These are phyloP conservation scores for Petrolisthes cinctipes DNA, from an alignment of 2,888 invertebrate genomes.

Conservation along the genomic window DNA sequence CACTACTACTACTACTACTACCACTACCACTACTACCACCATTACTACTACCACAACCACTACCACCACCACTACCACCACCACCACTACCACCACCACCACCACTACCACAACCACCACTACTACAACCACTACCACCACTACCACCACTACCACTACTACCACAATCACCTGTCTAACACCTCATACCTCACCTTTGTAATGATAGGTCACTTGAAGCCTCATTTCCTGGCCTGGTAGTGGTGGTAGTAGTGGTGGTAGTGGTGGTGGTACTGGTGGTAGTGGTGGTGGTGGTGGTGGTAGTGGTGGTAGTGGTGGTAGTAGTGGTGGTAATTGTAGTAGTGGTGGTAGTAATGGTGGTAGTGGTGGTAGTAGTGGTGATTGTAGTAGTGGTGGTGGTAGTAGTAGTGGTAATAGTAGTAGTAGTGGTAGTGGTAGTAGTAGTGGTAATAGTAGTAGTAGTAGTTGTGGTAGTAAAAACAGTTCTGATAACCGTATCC, in stretches of 20 bases:
- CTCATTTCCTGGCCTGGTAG: constrained; percentile 26
- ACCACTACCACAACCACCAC: constrained; percentile 16
- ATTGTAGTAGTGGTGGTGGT: background rate
- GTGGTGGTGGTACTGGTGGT: constrained; percentile 11
- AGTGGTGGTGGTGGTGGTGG: background rate
- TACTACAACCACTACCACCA: background rate
- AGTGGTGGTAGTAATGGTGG: background rate
- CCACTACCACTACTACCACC: background rate
- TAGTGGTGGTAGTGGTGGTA: background rate
- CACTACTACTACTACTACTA: background rate
- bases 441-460: background rate
- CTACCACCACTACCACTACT: constrained; percentile 12
- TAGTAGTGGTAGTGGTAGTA: background rate
- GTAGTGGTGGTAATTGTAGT: background rate
- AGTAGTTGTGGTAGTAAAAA: background rate
- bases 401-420: background rate
- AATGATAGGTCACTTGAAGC: constrained; percentile 20
- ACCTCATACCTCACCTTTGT: constrained; percentile 32
- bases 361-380: background rate
- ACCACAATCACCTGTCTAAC: constrained; percentile 12
- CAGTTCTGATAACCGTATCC: background rate
- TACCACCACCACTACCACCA: background rate
- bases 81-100: background rate
- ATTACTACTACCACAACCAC: constrained; percentile 1
- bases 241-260: background rate